These are phyloP conservation scores for Pandion haliaetus DNA, from an alignment of 2,113 vertebrate species.

Conservation along the genomic window DNA sequence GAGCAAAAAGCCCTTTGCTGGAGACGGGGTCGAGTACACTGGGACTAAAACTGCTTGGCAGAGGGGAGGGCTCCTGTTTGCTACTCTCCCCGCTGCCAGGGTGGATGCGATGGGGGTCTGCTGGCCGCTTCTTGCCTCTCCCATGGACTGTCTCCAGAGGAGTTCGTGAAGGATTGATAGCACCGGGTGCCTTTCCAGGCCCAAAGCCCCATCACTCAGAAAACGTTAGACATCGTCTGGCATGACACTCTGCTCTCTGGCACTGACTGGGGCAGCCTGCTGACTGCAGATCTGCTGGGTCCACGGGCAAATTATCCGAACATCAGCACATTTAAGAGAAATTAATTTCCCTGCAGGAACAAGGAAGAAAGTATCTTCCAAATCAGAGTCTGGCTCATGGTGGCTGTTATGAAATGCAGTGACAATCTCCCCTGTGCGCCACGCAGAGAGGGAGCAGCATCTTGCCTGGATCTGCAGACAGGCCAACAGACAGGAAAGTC, in stretches of 20 bases:
- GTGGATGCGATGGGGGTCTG: accelerated
- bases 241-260: neutral
- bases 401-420: accelerated
- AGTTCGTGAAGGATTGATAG: neutral
- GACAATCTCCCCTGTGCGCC: neutral
- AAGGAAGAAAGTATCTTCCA: neutral
- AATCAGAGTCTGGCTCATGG: neutral
- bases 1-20: neutral
- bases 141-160: neutral
- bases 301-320: neutral
- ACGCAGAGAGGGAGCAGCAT: neutral
- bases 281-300: slow-evolving; percentile 23
- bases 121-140: accelerated
- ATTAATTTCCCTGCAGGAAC: slow-evolving; percentile 43
- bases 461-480: neutral
- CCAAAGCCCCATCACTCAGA: neutral
- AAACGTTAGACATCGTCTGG: neutral
- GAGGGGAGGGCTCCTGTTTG: neutral
- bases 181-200: neutral
- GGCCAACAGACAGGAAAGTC: neutral
- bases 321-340: slow-evolving; percentile 22
- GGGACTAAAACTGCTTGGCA: neutral
- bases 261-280: neutral
- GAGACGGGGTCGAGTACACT: accelerated
- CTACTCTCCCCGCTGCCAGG: accelerated